Conservation (phyloP, 2,797 vertebrate genomes). For the Sparus aurata region DNA sequence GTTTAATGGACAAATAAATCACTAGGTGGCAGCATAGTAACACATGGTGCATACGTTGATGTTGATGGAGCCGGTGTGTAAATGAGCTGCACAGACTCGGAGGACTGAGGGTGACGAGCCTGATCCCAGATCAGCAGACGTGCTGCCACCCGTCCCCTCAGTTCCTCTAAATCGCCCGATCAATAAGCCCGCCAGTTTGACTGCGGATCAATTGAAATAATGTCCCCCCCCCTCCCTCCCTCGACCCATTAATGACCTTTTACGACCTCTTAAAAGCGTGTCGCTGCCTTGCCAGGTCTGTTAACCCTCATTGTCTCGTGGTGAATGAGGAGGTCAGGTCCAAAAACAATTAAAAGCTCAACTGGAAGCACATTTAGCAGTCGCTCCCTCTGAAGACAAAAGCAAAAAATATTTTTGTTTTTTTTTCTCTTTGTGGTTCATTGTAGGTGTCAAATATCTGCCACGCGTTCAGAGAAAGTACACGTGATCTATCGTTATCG, state of each 20-base stretch:
- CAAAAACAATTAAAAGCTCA: constrained; percentile 17
- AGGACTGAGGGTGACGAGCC: constrained; percentile 14
- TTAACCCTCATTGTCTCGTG: constrained; percentile 2
- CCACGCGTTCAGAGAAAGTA: neutral
- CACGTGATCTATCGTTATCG: neutral
- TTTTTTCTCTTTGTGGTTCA: neutral
- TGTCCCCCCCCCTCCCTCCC: constrained; percentile 21
- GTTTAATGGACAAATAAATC: constrained; percentile 54
- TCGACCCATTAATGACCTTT: constrained; percentile 54
- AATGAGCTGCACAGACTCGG: constrained; percentile 23
- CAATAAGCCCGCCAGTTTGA: constrained; percentile 54
- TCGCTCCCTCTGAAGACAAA: neutral
- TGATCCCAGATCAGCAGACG: constrained; percentile 39
- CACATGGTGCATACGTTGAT: constrained; percentile 59
- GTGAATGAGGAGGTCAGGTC: constrained; percentile 26
- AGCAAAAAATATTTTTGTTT: neutral
- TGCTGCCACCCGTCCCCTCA: constrained; percentile 18
- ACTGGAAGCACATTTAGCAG: neutral
- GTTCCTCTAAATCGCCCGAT: constrained; percentile 55
- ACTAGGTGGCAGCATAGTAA: constrained; percentile 82
- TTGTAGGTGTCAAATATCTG: neutral
- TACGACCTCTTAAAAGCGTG: constrained; percentile 53
- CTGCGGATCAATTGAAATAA: constrained; percentile 65
- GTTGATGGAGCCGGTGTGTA: neutral
- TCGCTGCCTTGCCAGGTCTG: neutral